Evolutionary conservation across 2,888 invertebrate species (phyloP).

Genomic region (Drosophila subquinaria): DNA sequence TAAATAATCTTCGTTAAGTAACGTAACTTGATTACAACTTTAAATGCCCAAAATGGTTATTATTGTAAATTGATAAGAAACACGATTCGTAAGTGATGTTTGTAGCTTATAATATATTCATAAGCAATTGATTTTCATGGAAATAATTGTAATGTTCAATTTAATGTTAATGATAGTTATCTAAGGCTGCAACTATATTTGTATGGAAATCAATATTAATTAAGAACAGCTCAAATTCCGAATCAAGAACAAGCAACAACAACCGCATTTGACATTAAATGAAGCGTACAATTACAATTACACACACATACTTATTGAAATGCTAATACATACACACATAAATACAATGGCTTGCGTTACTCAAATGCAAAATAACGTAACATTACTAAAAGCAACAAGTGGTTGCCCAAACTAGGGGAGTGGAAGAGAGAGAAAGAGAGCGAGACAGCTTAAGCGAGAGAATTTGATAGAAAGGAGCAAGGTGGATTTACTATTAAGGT

Average conservation of each 20-base stretch:
- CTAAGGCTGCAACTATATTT: too few species aligned
- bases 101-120: too few species aligned
- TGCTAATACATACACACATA: not conserved
- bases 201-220: constrained; percentile 67
- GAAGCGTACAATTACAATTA: constrained; percentile 67
- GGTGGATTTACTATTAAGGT: too few species aligned
- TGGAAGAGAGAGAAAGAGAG: not conserved
- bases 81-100: too few species aligned
- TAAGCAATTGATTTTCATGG: not conserved
- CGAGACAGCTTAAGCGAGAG: constrained; percentile 2
- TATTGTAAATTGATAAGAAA: not conserved
- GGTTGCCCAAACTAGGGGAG: not conserved
- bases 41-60: not conserved
- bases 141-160: too few species aligned
- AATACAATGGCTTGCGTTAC: constrained; percentile 22
- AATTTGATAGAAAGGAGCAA: constrained; percentile 11
- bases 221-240: constrained; percentile 40
- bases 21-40: constrained; percentile 3
- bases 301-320: constrained; percentile 1
- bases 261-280: constrained; percentile 65
- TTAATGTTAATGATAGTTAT: too few species aligned
- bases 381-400: constrained; percentile 8
- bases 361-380: constrained; percentile 41
- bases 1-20: constrained; percentile 32
- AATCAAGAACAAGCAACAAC: constrained; percentile 36